Conservation (phyloP, 2,888 invertebrate genomes). For the Epirrita christyi region DNA sequence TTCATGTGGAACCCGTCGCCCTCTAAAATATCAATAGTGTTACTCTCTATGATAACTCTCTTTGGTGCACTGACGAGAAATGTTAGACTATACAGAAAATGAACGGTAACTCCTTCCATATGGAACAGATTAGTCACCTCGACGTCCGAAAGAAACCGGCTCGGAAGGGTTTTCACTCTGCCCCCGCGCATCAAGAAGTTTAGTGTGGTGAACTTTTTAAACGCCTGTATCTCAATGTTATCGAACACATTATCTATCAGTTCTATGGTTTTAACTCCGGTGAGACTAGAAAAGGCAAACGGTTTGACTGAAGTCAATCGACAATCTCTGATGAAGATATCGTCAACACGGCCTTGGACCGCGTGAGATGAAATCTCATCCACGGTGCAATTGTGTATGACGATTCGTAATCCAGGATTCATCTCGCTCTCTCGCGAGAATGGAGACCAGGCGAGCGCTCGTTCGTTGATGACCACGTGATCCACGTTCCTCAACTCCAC, state of each 20-base stretch:
- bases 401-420: conserved; percentile 84
- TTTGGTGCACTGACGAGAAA: conserved; percentile 87
- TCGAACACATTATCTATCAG: conserved; percentile 86
- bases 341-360: conserved; percentile 89
- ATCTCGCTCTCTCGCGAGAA: conserved; percentile 86
- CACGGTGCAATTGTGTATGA: conserved; percentile 78
- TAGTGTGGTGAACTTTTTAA: conserved; percentile 90
- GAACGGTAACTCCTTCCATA: conserved; percentile 87
- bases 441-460: conserved; percentile 86
- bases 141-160: conserved; percentile 90
- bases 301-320: conserved; percentile 86
- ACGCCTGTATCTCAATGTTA: conserved; percentile 88
- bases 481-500: conserved; percentile 87
- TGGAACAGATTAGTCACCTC: conserved; percentile 87
- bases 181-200: conserved; percentile 87
- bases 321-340: conserved; percentile 87
- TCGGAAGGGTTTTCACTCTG: conserved; percentile 86
- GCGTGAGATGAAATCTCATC: conserved; percentile 85
- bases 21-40: conserved; percentile 84
- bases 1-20: conserved; percentile 87
- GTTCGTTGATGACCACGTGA: conserved; percentile 86
- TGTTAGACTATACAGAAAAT: conserved; percentile 87
- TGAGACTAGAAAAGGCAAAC: conserved; percentile 90
- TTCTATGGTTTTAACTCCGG: conserved; percentile 86
- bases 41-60: conserved; percentile 86